Percentiles rank a stretch among this genome's conserved stretches.
Evolutionary conservation across 2,797 vertebrate genomes (phyloP).

Genomic region (Paramormyrops hopkinsi): DNA sequence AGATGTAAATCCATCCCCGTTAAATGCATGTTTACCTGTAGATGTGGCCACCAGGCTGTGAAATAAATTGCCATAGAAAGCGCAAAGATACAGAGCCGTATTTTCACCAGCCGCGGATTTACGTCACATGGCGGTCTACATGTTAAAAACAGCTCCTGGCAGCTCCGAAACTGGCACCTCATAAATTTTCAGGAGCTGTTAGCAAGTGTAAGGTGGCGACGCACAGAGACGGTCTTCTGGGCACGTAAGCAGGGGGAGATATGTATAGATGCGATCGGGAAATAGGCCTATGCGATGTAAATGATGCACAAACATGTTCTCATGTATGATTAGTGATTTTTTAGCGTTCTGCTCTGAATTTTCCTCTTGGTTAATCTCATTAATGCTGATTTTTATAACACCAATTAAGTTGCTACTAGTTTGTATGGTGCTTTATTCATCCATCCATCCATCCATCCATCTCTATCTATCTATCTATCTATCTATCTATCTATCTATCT

Average conservation of each 20-base stretch:
- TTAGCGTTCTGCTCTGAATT: neutral
- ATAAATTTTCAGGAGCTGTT: neutral
- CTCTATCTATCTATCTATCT: neutral
- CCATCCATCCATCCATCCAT: neutral
- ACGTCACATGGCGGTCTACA: neutral
- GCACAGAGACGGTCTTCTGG: neutral
- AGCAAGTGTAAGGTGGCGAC: neutral
- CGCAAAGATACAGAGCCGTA: neutral
- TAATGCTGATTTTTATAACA: neutral
- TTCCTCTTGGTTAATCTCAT: neutral
- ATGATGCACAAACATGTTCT: neutral
- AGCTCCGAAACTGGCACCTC: neutral
- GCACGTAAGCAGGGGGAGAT: neutral
- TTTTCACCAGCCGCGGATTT: neutral
- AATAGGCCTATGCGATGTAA: neutral
- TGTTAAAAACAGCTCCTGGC: neutral
- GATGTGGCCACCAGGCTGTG: neutral
- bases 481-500: no score
- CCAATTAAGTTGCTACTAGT: neutral
- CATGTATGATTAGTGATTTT: neutral
- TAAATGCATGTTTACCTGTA: constrained; percentile 8
- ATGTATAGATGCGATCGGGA: neutral
- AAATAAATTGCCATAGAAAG: neutral
- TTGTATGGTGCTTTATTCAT: neutral
- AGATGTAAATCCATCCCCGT: neutral